Conservation (phyloP, 2,888 invertebrate species). For the Ormyrus thymus region DNA sequence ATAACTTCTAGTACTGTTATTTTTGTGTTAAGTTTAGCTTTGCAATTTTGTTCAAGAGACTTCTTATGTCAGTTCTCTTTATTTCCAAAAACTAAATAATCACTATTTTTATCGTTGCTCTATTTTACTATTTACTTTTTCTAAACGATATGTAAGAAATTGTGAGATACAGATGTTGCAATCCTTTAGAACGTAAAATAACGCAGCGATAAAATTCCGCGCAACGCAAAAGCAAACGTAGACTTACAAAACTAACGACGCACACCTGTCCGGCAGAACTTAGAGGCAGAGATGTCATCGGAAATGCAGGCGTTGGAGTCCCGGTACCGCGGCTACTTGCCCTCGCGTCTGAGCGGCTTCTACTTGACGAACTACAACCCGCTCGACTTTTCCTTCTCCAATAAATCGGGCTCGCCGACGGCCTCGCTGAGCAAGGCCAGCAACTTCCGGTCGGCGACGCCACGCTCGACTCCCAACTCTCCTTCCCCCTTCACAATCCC, state of each 20-base stretch:
- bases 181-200: too few relatives aligned
- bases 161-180: too few relatives aligned
- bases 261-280: conserved; percentile 74
- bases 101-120: too few relatives aligned
- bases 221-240: too few relatives aligned
- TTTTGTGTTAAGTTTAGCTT: too few relatives aligned
- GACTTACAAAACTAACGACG: not conserved
- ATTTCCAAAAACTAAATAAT: too few relatives aligned
- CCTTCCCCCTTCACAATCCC: conserved; percentile 70
- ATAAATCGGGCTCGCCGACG: conserved; percentile 54
- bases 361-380: conserved; percentile 64
- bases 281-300: conserved; percentile 76
- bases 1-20: too few relatives aligned
- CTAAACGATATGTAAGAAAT: too few relatives aligned
- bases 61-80: too few relatives aligned
- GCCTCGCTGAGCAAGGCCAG: conserved; percentile 18
- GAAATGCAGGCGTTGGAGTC: conserved; percentile 74
- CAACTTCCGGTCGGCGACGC: conserved; percentile 4
- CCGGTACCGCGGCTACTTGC: conserved; percentile 74
- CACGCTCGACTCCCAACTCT: conserved; percentile 67
- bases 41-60: too few relatives aligned
- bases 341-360: conserved; percentile 69
- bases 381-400: conserved; percentile 64
- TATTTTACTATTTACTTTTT: too few relatives aligned
- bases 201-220: too few relatives aligned